Evolutionary conservation across 2,888 invertebrate genomes (phyloP), one percentile per base, ranked within the genome.

Genomic region (Linnaemya tessellans): DNA sequence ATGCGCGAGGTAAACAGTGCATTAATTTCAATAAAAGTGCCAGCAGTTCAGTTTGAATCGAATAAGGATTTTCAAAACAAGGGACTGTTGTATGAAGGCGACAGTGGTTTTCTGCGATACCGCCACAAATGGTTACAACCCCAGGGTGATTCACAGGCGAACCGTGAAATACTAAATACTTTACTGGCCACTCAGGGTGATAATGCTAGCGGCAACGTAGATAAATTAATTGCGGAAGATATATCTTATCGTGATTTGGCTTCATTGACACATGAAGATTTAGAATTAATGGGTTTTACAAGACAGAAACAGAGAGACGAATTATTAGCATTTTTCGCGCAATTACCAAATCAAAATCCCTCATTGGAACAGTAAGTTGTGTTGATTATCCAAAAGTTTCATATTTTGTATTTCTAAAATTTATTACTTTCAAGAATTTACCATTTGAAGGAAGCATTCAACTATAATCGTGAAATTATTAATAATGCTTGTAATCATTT

Each of bases 271-370:
- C 77, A 87, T 9, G 87, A 88, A 22, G 92, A 92, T 77, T 84
- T 92, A 3, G 75, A 89, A 43, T 20, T 90, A 15, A 88, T 92
- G 73, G 92, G 92, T 0, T 89, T 91, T 46, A 86, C 78, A 1
- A 62, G 88, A 8, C n/a, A 15, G 0, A 81, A 87, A 0, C 89
- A 91, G 18, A 89, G 90, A 22, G 74, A 83, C 0, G 89, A 90
- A 8, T 86, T 92, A 11, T 49, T 92, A 0, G 80, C 87, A 0
- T 88, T 90, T 64, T 91, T 92, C 51, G 80, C 85, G 0, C 73
- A 86, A 3, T 75, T 92, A 68, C 91, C 92, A 11, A 91, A 90
- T 74, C 92, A 92, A 82, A 88, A 90, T 80, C 88, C 88, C 7
- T 89, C 90, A 38, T 91, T 90, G 43, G 85, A 89, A 15, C 88